Evolutionary conservation across 2,888 invertebrate genomes (phyloP), one percentile per base, ranked within the genome.

Genomic region (Oeneis ivallda): DNA sequence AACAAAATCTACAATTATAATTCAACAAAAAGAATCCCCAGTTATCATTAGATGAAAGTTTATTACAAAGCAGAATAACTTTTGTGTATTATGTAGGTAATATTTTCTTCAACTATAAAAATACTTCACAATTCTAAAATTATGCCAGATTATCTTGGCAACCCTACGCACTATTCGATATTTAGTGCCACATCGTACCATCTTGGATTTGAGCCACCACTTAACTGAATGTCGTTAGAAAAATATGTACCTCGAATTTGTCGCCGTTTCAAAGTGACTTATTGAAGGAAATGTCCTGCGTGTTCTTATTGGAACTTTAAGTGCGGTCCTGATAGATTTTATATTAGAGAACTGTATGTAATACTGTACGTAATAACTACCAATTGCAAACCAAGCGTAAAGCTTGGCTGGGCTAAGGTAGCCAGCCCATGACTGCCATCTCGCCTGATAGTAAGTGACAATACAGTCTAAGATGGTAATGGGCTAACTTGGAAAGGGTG

Each of bases 161-260:
- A 37, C 60, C 60, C 60, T 60, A 50, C 19, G 1, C 6, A 60
- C 79, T 76, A 79, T 79, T 81, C 79, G 81, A 85, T 86, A 89
- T 88, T 89, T 89, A 89, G 84, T 84, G 78, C 89, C 89, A 87
- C 83, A 85, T 81, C 83, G 90, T 89, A 86, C 89, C 89, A 89
- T 88, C 89, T 89, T 81, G 86, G 87, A 90, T 86, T 88, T 86
- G 85, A 87, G 83, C 82, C 80, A 79, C 79, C 84, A 84, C 83
- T 85, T 79, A 83, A 76, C 78, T 75, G 82, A 71, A 74, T 75
- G 77, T 77, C 77, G 77, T 75, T 74, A 67, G 70, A 71, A 75
- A 75, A 75, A 75, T 76, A 74, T 75, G 69, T 73, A 72, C 71
- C 26, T 26, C 63, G 70, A 77, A 79, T 80, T 78, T 78, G 78